Base-by-base conservation (phyloP, 2,113 vertebrate species). In the Ursus arctos region DNA sequence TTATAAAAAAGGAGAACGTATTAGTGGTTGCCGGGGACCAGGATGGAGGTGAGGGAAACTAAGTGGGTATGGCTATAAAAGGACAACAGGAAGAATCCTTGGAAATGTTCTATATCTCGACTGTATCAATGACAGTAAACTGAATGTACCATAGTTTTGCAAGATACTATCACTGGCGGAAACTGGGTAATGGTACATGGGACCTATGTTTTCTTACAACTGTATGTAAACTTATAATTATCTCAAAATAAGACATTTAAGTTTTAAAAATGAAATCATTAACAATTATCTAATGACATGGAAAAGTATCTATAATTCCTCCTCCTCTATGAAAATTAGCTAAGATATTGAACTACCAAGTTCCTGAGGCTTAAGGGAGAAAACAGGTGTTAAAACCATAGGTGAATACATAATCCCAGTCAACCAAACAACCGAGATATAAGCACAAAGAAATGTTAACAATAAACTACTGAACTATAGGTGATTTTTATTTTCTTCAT, bases 1-100 rank as follows among this genome's bases (percentile, higher is more conserved):
- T 71, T 74, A 74, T 72, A 96, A 95, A 95, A 95, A 55, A n/a
- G 49, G 69, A 96, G 22, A 94, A 63, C 4, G 77, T 51, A 77
- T 82, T 36, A 94, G 81, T 61, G 47, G 22, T n/a, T 79, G 21
- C 47, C 18, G 33, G 47, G 28, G 53, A 11, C 71, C 72, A 90
- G 33, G 47, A 21, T 86, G 31, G 36, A 86, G 9, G 7, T 14
- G 2, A 9, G 26, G 2, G 51, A 63, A 65, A 90, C 43, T 6
- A 76, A 12, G 11, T 19, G 14, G 43, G 26, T 28, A 4, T 53
- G 47, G 67, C 43, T 77, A 28, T 26, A 55, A 63, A 87, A 74
- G 26, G 33, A 18, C 40, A 89, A 61, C 2, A 61, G 72, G 36
- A 91, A 13, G 4, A 63, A 49, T 83, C 22, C 33, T 47, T 49